Percentiles rank a stretch among this genome's conserved stretches.
phyloP scores from a whole-genome alignment of 2,113 vertebrate species.

The Zosterops borbonicus region DNA sequence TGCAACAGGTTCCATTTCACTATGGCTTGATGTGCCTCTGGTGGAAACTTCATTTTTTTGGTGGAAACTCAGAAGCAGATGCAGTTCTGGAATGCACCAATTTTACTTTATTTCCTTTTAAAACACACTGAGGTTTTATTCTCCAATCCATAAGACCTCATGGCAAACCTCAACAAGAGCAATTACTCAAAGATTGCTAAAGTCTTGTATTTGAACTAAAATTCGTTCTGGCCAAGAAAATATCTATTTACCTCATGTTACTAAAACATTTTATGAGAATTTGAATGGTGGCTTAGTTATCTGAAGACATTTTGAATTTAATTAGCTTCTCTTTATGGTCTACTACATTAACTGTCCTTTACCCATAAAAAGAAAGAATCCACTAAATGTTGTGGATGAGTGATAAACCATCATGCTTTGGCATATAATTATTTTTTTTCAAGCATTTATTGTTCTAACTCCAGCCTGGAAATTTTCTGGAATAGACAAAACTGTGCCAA shows the following conservation, averaged over 20 bases:
- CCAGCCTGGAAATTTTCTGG: conserved; percentile 17
- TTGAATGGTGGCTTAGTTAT: not conserved
- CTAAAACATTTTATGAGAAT: not conserved
- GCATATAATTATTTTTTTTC: conserved; percentile 4
- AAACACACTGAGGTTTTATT: not conserved
- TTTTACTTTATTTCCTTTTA: not conserved
- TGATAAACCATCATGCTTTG: conserved; percentile 1
- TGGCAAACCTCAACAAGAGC: not conserved
- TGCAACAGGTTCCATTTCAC: not conserved
- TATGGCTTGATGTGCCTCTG: not conserved
- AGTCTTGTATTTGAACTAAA: not conserved
- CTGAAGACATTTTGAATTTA: not conserved
- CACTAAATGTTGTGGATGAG: not conserved
- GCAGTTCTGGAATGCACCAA: not conserved
- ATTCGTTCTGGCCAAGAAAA: not conserved
- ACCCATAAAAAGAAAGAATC: not conserved
- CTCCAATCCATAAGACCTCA: not conserved
- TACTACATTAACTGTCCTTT: not conserved
- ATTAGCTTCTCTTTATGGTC: not conserved
- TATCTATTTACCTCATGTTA: not conserved
- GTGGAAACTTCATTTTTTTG: not conserved
- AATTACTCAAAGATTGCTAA: not conserved
- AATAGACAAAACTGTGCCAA: not conserved
- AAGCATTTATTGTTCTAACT: conserved; percentile 23
- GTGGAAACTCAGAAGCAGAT: not conserved